A percentile compares a stretch with the other conserved stretches of the same genome.
These are phyloP conservation scores for Enteromius paludinosus DNA, from an alignment of 2,797 vertebrate species.

Conservation along the genomic window DNA sequence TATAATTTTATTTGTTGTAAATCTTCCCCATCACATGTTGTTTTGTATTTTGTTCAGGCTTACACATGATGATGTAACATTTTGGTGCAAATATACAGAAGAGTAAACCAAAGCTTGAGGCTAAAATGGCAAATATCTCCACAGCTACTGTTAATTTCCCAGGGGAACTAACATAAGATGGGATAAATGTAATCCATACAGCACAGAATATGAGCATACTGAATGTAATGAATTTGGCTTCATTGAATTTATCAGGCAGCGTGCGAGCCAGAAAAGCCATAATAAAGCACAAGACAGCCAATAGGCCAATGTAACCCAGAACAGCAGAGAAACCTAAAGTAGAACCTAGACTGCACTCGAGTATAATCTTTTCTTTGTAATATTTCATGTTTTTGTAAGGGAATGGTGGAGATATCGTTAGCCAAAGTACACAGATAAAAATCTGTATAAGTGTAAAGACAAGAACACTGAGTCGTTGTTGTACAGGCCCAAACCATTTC, in stretches of 20 bases:
- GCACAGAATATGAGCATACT: slow-evolving; percentile 67
- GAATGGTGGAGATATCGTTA: slow-evolving; percentile 64
- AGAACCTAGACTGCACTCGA: slow-evolving; percentile 66
- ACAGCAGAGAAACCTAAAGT: slow-evolving; percentile 64
- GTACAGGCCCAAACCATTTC: slow-evolving; percentile 29
- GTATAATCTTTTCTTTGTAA: slow-evolving; percentile 63
- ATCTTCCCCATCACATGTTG: slow-evolving; percentile 64
- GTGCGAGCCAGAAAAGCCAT: slow-evolving; percentile 62
- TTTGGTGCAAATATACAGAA: slow-evolving; percentile 67
- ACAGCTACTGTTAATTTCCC: slow-evolving; percentile 65
- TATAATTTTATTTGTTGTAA: neutral
- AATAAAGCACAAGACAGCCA: slow-evolving; percentile 62
- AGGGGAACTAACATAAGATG: slow-evolving; percentile 65
- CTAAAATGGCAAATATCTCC: slow-evolving; percentile 66
- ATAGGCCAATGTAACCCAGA: slow-evolving; percentile 62
- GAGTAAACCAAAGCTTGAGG: slow-evolving; percentile 64
- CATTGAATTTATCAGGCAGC: slow-evolving; percentile 66
- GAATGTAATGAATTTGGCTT: slow-evolving; percentile 68
- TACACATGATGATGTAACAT: slow-evolving; percentile 65
- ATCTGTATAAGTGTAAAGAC: slow-evolving; percentile 24
- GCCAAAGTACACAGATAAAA: slow-evolving; percentile 40
- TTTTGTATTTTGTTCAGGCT: slow-evolving; percentile 66
- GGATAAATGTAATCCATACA: slow-evolving; percentile 65
- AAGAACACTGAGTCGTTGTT: slow-evolving; percentile 16
- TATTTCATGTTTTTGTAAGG: slow-evolving; percentile 61